phyloP scores from a whole-genome alignment of 1,140 invertebrate genomes.

The Scaptomyza graminum region DNA sequence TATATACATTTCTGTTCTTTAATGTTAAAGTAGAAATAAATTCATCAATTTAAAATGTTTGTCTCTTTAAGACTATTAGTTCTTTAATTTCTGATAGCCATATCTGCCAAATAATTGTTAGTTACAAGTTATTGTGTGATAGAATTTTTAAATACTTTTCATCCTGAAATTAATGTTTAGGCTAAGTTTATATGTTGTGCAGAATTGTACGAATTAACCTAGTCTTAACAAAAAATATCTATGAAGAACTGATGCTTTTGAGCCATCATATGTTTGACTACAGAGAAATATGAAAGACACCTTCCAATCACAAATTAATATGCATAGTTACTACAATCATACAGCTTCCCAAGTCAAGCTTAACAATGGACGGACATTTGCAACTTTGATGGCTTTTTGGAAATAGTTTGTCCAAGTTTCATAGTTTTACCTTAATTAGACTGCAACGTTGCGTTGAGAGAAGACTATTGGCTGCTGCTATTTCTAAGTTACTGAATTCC shows the following conservation, averaged over 20 bases:
- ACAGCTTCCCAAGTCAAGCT: not conserved
- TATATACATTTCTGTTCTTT: not conserved
- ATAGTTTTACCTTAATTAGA: not conserved
- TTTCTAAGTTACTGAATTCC: slow-evolving; percentile 9
- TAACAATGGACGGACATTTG: too few species aligned
- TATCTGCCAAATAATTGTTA: not conserved
- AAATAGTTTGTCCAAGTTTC: slow-evolving; percentile 9
- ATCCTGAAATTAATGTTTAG: too few species aligned
- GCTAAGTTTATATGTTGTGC: too few species aligned
- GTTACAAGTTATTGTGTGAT: too few species aligned
- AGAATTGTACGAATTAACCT: too few species aligned
- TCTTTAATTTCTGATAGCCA: not conserved
- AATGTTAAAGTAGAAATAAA: not conserved
- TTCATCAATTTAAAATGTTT: not conserved
- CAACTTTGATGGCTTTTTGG: slow-evolving; percentile 9
- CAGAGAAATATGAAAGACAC: not conserved
- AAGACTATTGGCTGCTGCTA: not conserved
- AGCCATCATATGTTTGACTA: too few species aligned
- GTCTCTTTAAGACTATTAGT: not conserved
- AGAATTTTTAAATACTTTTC: too few species aligned
- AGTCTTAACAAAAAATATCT: too few species aligned
- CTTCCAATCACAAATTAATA: not conserved
- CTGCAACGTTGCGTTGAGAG: not conserved
- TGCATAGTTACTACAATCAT: not conserved
- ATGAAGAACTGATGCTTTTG: too few species aligned